Conservation (phyloP, 2,113 vertebrate species). For the Dipodomys stephensi region DNA sequence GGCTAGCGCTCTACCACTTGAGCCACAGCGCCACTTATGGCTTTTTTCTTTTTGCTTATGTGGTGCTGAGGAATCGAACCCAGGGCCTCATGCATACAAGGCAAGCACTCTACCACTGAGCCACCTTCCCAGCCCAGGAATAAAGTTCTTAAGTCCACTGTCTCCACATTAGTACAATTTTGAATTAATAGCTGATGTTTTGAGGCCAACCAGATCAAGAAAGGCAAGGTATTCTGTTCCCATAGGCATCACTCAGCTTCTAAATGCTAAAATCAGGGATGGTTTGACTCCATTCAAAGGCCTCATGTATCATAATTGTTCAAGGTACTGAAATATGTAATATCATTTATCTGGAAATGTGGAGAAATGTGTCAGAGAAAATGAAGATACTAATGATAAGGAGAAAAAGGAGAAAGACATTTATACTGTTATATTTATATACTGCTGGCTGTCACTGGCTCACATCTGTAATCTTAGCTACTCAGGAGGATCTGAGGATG, state of each 20-base stretch:
- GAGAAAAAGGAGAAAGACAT: neutral
- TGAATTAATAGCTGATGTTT: slow-evolving; percentile 50
- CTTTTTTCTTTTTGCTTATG: no score
- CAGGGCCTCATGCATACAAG: no score
- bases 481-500: no score
- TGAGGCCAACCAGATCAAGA: slow-evolving; percentile 40
- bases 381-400: neutral
- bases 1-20: no score
- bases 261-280: neutral
- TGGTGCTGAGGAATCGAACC: no score
- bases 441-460: no score
- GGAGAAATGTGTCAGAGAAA: neutral
- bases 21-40: no score
- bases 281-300: neutral
- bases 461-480: no score
- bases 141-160: neutral
- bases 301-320: neutral
- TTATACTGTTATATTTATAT: neutral
- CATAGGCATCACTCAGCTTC: neutral
- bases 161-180: neutral
- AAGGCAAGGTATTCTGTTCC: slow-evolving; percentile 8
- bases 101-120: no score
- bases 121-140: no score
- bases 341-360: slow-evolving; percentile 27
- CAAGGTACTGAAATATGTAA: slow-evolving; percentile 2